Percentiles rank a stretch among this genome's conserved stretches.
Evolutionary conservation across 2,888 invertebrate genomes (phyloP).

Genomic region (Pyrrhosoma nymphula): DNA sequence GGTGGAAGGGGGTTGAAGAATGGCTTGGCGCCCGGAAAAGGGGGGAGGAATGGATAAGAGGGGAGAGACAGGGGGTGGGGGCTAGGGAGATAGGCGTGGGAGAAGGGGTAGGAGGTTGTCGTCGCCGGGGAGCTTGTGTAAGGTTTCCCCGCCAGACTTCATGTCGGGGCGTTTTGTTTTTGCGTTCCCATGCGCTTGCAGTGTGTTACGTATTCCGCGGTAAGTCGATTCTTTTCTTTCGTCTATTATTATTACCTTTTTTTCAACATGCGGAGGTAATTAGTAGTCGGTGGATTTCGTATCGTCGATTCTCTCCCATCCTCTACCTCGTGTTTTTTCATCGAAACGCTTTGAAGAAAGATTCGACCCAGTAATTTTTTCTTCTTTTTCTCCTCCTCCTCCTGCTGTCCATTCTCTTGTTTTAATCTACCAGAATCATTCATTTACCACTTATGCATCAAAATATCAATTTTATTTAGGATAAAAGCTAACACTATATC

Average conservation of each 20-base stretch:
- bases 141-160: not conserved
- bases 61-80: not conserved
- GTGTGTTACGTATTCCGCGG: slow-evolving; percentile 5
- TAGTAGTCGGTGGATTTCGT: not conserved
- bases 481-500: no score
- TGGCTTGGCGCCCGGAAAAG: no score
- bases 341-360: not conserved
- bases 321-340: not conserved
- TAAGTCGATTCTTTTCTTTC: not conserved
- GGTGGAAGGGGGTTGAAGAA: no score
- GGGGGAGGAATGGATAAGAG: no score
- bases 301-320: not conserved
- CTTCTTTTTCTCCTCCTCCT: not conserved
- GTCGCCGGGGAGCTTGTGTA: not conserved
- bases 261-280: not conserved
- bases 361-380: not conserved
- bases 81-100: not conserved
- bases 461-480: no score
- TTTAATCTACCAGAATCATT: no score
- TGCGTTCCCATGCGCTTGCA: slow-evolving; percentile 27
- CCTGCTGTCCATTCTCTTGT: not conserved
- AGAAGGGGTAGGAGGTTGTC: not conserved
- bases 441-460: no score
- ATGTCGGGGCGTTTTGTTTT: slow-evolving; percentile 32
- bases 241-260: not conserved